phyloP scores from a whole-genome alignment of 2,888 invertebrate genomes.

The Thymelicus lineola region DNA sequence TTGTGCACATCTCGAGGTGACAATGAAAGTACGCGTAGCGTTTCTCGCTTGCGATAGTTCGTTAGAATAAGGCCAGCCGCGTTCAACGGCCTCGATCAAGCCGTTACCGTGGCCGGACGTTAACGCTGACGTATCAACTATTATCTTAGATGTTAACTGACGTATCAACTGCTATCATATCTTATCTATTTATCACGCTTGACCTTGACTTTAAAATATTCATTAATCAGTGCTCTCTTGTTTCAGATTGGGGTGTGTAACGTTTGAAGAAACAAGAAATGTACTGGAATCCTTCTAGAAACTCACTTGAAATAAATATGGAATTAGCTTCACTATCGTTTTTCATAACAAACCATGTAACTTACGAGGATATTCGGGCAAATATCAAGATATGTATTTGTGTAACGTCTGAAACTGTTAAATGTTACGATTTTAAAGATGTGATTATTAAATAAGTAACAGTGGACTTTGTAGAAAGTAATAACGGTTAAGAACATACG shows the following conservation, averaged over 20 bases:
- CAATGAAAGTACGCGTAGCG: constrained; percentile 80
- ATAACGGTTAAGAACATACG: constrained; percentile 75
- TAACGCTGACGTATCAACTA: constrained; percentile 49
- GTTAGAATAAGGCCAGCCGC: constrained; percentile 79
- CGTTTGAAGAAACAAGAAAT: not conserved
- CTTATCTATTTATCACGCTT: not conserved
- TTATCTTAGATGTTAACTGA: constrained; percentile 31
- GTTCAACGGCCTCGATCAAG: constrained; percentile 81
- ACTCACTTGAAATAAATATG: too few species aligned
- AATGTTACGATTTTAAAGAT: constrained; percentile 39
- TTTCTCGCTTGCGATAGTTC: constrained; percentile 81
- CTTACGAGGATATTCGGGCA: too few species aligned
- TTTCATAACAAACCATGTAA: too few species aligned
- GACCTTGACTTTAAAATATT: not conserved
- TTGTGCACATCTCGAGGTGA: constrained; percentile 69
- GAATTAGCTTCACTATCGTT: too few species aligned
- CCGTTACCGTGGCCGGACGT: constrained; percentile 64
- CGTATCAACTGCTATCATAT: constrained; percentile 25
- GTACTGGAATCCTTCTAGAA: constrained; percentile 11
- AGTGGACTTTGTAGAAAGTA: constrained; percentile 72
- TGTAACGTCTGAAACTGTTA: too few species aligned
- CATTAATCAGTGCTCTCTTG: not conserved
- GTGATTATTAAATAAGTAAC: constrained; percentile 42
- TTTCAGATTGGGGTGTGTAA: not conserved
- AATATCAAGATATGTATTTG: too few species aligned